phyloP scores from a whole-genome alignment of 2,113 vertebrate species.

The Anolis carolinensis region DNA sequence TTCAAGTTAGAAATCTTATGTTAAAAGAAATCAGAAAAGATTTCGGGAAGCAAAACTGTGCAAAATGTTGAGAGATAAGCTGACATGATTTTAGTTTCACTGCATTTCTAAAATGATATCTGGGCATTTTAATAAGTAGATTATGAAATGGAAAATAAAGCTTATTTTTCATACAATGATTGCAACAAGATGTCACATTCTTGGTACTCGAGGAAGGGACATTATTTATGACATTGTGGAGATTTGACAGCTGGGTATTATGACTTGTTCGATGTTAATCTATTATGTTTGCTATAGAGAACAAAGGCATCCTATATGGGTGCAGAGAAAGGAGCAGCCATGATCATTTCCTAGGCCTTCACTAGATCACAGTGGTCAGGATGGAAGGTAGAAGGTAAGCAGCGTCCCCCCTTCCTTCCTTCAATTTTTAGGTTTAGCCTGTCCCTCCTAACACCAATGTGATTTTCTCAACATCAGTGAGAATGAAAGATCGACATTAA shows the following conservation, averaged over 20 bases:
- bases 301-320: neutral
- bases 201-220: neutral
- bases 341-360: neutral
- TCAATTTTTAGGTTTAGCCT: neutral
- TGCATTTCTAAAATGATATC: neutral
- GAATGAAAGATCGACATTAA: neutral
- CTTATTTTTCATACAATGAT: neutral
- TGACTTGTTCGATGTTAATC: neutral
- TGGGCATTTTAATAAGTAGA: neutral
- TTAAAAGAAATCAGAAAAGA: neutral
- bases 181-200: neutral
- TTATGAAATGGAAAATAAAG: neutral
- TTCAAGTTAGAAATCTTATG: neutral
- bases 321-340: neutral
- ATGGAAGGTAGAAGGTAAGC: neutral
- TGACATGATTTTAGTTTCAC: neutral
- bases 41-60: neutral
- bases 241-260: neutral
- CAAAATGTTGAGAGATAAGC: neutral
- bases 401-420: neutral
- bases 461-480: neutral
- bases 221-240: neutral
- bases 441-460: neutral
- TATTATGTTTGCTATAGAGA: neutral
- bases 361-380: neutral